These are phyloP conservation scores for Schrankia costaestrigalis DNA, from an alignment of 2,888 invertebrate species.

Conservation along the genomic window DNA sequence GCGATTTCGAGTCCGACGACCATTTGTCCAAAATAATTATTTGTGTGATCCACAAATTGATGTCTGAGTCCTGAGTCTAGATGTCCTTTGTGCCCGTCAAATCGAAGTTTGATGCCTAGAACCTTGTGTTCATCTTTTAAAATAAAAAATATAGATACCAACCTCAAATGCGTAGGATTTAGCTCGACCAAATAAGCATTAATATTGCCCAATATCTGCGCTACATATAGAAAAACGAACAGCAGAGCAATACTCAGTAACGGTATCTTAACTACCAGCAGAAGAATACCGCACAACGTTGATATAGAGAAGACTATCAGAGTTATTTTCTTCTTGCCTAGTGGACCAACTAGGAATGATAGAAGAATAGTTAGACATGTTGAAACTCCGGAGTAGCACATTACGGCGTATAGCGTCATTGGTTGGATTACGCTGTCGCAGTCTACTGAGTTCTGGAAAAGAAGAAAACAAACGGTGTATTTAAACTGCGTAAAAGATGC, in stretches of 20 bases:
- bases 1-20: no score
- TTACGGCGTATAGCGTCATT: conserved; percentile 58
- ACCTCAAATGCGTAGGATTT: conserved; percentile 68
- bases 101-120: no score
- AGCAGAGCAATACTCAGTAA: conserved; percentile 57
- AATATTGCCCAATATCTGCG: conserved; percentile 57
- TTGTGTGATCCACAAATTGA: no score
- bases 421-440: conserved; percentile 53
- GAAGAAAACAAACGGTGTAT: no score
- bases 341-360: conserved; percentile 49
- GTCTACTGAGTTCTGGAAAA: conserved; percentile 41
- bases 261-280: conserved; percentile 52
- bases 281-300: conserved; percentile 39
- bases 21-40: no score
- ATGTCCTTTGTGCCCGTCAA: no score
- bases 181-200: conserved; percentile 65
- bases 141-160: neutral
- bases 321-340: conserved; percentile 55
- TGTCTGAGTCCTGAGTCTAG: no score
- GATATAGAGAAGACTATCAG: conserved; percentile 46
- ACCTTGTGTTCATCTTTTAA: no score
- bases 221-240: conserved; percentile 56
- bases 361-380: conserved; percentile 46
- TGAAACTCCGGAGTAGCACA: conserved; percentile 53
- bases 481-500: no score